Conservation (phyloP, 2,113 vertebrate genomes). For the Nothocercus julius region DNA sequence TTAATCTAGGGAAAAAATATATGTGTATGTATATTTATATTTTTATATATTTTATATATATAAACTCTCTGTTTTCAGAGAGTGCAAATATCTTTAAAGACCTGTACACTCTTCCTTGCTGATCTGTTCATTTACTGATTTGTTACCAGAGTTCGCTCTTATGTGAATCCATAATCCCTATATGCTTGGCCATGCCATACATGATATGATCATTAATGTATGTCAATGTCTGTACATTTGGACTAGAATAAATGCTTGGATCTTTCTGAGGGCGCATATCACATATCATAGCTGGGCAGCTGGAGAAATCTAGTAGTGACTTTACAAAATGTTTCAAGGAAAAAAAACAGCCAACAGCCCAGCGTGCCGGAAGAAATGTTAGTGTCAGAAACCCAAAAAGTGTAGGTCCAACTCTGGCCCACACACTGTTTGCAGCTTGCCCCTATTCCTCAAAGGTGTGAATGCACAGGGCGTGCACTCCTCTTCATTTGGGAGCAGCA, state of each 20-base stretch:
- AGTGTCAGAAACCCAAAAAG: not conserved
- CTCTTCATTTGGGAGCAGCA: not conserved
- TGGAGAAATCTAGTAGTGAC: not conserved
- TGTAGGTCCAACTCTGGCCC: not conserved
- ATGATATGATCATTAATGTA: not conserved
- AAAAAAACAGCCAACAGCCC: not conserved
- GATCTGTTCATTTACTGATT: not conserved
- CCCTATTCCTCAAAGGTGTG: not conserved
- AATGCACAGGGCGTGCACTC: not conserved
- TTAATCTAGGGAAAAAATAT: not conserved
- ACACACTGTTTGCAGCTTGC: not conserved
- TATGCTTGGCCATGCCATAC: not conserved
- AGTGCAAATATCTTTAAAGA: not conserved
- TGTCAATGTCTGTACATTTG: not conserved
- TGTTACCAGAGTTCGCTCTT: not conserved
- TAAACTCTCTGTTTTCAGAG: not conserved
- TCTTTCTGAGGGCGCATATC: not conserved
- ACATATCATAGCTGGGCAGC: not conserved
- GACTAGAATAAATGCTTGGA: not conserved
- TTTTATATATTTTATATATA: too few species aligned
- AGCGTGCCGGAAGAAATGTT: not conserved
- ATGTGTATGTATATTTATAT: too few species aligned
- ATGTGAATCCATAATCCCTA: not conserved
- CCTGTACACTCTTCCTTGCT: not conserved
- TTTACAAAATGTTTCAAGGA: not conserved